These are phyloP conservation scores for Tolmerus cingulatus DNA, from an alignment of 2,888 invertebrate species.

Conservation along the genomic window DNA sequence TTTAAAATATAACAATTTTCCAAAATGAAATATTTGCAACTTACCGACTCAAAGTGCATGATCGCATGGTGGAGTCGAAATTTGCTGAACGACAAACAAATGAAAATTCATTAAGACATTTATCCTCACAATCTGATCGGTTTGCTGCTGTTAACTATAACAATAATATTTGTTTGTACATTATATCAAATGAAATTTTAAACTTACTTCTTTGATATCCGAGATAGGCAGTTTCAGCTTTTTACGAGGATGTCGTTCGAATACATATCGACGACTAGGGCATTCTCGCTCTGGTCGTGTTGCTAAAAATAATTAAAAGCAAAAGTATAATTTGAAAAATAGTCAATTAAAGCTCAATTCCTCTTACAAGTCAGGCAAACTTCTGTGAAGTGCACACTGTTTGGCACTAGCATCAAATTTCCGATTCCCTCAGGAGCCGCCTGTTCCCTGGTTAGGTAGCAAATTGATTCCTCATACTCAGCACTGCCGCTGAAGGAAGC, in stretches of 20 bases:
- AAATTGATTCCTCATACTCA: conserved; percentile 88
- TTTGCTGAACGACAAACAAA: conserved; percentile 89
- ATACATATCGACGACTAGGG: conserved; percentile 86
- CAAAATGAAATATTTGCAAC: neutral
- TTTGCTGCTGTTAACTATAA: conserved; percentile 74
- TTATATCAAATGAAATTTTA: neutral
- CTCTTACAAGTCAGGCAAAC: conserved; percentile 86
- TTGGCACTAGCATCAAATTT: conserved; percentile 86
- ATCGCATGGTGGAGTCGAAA: conserved; percentile 78
- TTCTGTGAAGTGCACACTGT: conserved; percentile 90
- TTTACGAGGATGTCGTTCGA: conserved; percentile 86
- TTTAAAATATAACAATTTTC: neutral
- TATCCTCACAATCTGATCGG: conserved; percentile 88
- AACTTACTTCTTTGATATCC: conserved; percentile 79
- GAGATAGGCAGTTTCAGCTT: conserved; percentile 81
- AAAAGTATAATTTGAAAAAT: neutral
- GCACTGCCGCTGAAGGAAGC: conserved; percentile 82
- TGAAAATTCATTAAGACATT: conserved; percentile 86
- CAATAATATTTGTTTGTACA: neutral
- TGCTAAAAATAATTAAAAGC: conserved; percentile 64
- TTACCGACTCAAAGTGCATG: conserved; percentile 77
- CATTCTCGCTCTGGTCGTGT: conserved; percentile 88
- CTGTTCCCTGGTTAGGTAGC: conserved; percentile 85
- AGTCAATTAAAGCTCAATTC: too few species aligned
- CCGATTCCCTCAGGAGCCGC: conserved; percentile 89